Conservation (phyloP, 2,113 vertebrate genomes). For the Crotophaga sulcirostris region DNA sequence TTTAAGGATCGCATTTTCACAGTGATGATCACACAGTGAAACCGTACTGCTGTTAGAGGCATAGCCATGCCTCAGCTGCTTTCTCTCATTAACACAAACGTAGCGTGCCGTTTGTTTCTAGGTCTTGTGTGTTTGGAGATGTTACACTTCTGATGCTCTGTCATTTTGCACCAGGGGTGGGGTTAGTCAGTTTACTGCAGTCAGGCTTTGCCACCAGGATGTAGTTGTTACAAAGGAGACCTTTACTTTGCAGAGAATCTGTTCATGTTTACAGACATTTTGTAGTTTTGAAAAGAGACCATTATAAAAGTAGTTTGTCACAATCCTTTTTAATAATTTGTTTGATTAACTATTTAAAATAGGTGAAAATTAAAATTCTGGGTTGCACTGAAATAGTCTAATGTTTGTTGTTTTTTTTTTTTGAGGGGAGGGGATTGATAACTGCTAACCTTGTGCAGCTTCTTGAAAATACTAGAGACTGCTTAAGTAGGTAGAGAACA, state of each 20-base stretch:
- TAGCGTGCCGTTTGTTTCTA: neutral
- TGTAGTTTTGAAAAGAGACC: neutral
- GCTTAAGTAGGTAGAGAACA: neutral
- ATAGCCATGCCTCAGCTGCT: fast-evolving
- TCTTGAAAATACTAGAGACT: neutral
- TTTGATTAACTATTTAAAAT: neutral
- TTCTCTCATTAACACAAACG: fast-evolving
- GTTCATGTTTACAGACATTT: neutral
- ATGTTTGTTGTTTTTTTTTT: neutral
- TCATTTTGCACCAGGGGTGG: neutral
- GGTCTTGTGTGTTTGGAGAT: neutral
- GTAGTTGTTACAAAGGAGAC: neutral
- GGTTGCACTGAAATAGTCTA: neutral
- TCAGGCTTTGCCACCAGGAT: neutral
- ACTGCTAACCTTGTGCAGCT: neutral
- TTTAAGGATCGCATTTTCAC: neutral
- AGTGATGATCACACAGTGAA: fast-evolving
- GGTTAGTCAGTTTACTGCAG: too few relatives aligned
- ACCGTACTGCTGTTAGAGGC: too few relatives aligned
- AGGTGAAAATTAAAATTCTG: fast-evolving
- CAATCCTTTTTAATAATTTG: neutral
- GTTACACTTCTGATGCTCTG: fast-evolving
- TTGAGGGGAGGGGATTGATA: neutral
- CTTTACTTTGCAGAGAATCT: neutral
- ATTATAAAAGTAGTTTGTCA: neutral